Evolutionary conservation across 2,888 invertebrate species (phyloP).

Genomic region (Aphidius colemani): DNA sequence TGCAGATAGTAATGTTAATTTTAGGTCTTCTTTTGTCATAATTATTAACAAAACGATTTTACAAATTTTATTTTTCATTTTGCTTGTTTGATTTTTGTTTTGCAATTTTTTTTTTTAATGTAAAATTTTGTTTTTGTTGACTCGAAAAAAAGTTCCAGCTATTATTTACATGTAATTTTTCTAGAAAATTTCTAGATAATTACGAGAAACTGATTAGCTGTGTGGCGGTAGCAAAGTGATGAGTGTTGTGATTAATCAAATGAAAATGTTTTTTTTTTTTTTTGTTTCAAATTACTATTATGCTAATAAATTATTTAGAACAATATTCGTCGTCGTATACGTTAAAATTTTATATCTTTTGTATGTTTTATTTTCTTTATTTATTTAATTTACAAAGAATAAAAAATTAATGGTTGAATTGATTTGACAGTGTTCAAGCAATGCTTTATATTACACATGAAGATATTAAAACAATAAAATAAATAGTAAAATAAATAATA

Average conservation of each 20-base stretch:
- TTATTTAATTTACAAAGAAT: background rate
- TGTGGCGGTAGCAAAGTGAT: constrained; percentile 13
- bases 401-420: too few relatives aligned
- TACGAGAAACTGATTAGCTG: too few relatives aligned
- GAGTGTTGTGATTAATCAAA: constrained; percentile 11
- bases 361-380: background rate
- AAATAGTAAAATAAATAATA: too few relatives aligned
- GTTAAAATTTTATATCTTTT: background rate
- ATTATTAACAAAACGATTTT: constrained; percentile 13
- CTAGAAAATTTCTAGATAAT: too few relatives aligned
- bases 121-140: too few relatives aligned
- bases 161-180: too few relatives aligned
- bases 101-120: too few relatives aligned
- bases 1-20: constrained; percentile 12
- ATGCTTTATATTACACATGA: background rate
- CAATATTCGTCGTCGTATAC: constrained; percentile 24
- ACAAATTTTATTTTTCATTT: constrained; percentile 20
- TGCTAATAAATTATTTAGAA: constrained; percentile 11
- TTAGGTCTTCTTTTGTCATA: constrained; percentile 13
- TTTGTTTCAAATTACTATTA: background rate
- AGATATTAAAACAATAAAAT: constrained; percentile 1
- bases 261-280: constrained; percentile 2
- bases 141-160: too few relatives aligned
- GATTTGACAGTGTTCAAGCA: too few relatives aligned
- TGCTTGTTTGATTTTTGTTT: constrained; percentile 30